Conservation (phyloP, 2,888 invertebrate genomes). For the Tromatobia lineatoria region DNA sequence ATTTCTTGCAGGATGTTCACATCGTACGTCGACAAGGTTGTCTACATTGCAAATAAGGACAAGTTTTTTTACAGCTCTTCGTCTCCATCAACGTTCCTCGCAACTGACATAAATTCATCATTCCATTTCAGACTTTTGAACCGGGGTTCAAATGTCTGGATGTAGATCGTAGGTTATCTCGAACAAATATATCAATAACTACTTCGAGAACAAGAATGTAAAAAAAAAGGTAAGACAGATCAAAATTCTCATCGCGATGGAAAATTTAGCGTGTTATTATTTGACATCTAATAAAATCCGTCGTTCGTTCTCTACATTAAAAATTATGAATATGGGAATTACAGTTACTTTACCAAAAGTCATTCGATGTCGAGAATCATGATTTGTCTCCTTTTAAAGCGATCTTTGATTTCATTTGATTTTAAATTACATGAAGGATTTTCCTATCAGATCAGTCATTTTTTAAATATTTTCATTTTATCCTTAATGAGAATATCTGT, state of each 20-base stretch:
- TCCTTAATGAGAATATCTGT: too few species aligned
- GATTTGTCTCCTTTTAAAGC: too few species aligned
- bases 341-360: too few species aligned
- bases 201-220: neutral
- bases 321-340: too few species aligned
- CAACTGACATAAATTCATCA: neutral
- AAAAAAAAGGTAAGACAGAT: neutral
- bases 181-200: neutral
- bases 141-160: constrained; percentile 14
- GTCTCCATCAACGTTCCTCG: neutral
- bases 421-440: too few species aligned
- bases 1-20: neutral
- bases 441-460: too few species aligned
- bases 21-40: neutral
- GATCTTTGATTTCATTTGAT: too few species aligned
- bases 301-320: too few species aligned
- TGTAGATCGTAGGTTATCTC: neutral
- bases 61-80: neutral
- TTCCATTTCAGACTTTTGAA: constrained; percentile 1
- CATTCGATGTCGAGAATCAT: too few species aligned
- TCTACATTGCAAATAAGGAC: constrained; percentile 27
- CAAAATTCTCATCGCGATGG: neutral
- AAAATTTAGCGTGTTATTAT: neutral
- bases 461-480: too few species aligned
- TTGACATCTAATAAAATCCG: neutral